Evolutionary conservation across 2,888 invertebrate species (phyloP).

Genomic region (Agonum fuliginosum): DNA sequence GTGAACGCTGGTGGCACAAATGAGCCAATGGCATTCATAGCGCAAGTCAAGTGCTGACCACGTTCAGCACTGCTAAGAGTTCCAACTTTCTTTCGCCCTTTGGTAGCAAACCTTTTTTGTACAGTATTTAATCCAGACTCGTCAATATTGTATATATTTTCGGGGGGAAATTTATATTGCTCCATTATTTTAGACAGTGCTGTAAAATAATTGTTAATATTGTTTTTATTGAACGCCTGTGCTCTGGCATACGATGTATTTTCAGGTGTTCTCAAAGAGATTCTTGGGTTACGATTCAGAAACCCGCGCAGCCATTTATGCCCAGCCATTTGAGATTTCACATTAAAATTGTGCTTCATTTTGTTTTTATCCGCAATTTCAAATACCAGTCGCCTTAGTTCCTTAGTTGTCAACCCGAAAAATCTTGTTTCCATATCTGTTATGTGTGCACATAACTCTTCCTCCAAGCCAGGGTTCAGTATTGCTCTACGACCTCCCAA

Average conservation of each 20-base stretch:
- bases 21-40: constrained; percentile 11
- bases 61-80: background rate
- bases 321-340: constrained; percentile 12
- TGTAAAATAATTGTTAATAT: background rate
- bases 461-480: constrained; percentile 11
- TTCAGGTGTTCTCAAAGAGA: constrained; percentile 18
- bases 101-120: no score
- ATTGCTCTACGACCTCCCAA: constrained; percentile 1
- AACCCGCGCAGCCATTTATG: constrained; percentile 14
- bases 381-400: background rate
- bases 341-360: constrained; percentile 1
- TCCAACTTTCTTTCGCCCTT: no score
- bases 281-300: constrained; percentile 27
- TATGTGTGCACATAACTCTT: constrained; percentile 53
- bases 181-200: constrained; percentile 11
- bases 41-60: constrained; percentile 16
- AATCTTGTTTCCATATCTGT: constrained; percentile 54
- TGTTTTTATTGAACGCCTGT: constrained; percentile 22
- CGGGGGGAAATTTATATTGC: background rate
- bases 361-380: constrained; percentile 29
- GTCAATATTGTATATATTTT: background rate
- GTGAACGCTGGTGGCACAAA: constrained; percentile 22
- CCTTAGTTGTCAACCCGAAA: constrained; percentile 74
- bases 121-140: background rate
- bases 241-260: background rate